Evolutionary conservation across 2,113 vertebrate genomes (phyloP), one percentile per base, ranked within the genome.

Genomic region (Ceuthmochares aereus): DNA sequence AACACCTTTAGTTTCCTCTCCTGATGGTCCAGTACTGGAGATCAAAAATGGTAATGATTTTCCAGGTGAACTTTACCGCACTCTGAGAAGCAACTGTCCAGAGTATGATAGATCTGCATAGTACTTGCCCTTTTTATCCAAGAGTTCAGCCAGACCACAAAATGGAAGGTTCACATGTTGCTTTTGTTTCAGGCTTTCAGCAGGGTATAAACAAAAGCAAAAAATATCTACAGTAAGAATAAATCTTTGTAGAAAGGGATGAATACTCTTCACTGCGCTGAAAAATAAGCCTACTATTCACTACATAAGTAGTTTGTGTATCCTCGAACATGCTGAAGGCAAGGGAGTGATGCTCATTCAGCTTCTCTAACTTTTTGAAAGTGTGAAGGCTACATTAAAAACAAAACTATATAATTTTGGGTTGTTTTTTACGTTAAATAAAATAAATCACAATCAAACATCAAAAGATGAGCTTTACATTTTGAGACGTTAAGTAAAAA

Each of bases 101-200:
- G 55, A 79, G 11, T 51, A 56, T 47, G 83, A 55, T 45, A 59
- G 7, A 84, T 78, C 34, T 51, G 70, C 68, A 36, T 6, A 60
- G 20, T 55, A 58, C 55, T 91, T 67, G 84, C 23, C 69, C 74
- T 70, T 96, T 86, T 78, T 27, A 55, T 68, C 56, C 74, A 75
- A 93, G 47, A n/a, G 64, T 90, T 90, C 76, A 92, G 68, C 60
- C 87, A 92, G 93, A 92, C 66, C 89, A 79, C 80, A 94, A 78
- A 92, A 91, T 54, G 63, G 81, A 56, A 89, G 60, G 49, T 36
- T 84, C 37, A 40, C 19, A 75, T 47, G 30, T 15, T 82, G 56
- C 84, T 92, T 95, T 95, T 95, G 64, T 87, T 86, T 91, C 52
- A 84, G 69, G 30, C 69, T 89, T 84, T 60, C 84, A 95, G 45